Conservation (phyloP, 2,888 invertebrate species). For the Mamestra brassicae region DNA sequence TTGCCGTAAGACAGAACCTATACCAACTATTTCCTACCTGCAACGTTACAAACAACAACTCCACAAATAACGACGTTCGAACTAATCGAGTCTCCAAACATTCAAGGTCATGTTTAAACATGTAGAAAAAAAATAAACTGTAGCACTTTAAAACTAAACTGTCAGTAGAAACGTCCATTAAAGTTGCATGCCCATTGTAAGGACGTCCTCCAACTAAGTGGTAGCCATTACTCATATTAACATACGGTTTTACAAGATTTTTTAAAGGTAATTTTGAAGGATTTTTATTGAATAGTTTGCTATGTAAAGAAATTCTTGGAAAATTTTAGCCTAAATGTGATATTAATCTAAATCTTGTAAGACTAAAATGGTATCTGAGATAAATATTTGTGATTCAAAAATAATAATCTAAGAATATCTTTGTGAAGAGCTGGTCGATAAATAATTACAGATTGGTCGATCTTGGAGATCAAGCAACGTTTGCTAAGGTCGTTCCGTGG, state of each 20-base stretch:
- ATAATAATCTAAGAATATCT: neutral
- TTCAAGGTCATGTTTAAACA: constrained; percentile 39
- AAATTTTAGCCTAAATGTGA: neutral
- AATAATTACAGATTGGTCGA: too few relatives aligned
- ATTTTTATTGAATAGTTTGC: neutral
- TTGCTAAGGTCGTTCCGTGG: too few relatives aligned
- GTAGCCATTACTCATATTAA: constrained; percentile 26
- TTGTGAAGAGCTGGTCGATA: neutral
- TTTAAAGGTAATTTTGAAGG: constrained; percentile 22
- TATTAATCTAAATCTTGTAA: neutral
- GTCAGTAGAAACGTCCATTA: constrained; percentile 39
- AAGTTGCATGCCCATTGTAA: constrained; percentile 37
- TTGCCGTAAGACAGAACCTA: neutral
- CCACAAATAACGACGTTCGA: neutral
- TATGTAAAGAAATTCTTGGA: neutral
- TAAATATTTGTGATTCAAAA: neutral
- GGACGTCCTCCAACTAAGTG: constrained; percentile 34
- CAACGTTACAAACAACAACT: neutral
- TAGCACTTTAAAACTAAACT: constrained; percentile 41
- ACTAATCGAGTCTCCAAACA: constrained; percentile 26
- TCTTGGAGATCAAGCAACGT: too few relatives aligned
- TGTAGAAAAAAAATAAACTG: constrained; percentile 45
- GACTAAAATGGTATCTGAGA: neutral
- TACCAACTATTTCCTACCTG: neutral
- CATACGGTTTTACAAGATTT: constrained; percentile 15